Evolutionary conservation across 2,113 vertebrate species (phyloP).

Genomic region (Gadus macrocephalus): DNA sequence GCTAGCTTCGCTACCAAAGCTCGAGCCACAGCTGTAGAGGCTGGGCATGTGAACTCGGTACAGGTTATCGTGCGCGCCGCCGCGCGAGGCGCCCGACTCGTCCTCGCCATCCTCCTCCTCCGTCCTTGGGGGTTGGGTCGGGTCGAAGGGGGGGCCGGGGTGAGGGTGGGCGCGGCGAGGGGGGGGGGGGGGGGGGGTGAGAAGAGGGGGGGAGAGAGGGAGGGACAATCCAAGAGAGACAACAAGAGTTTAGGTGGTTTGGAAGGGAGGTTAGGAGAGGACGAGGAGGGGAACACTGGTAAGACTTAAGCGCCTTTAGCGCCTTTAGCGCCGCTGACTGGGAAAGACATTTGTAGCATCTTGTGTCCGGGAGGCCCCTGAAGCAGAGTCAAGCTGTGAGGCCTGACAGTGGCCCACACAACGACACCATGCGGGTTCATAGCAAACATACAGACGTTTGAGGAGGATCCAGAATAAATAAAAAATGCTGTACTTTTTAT

Average conservation of each 20-base stretch:
- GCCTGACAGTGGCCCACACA: constrained; percentile 31
- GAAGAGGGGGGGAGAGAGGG: constrained; percentile 41
- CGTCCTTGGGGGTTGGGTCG: constrained; percentile 68
- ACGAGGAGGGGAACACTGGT: constrained; percentile 14
- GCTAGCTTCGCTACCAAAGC: constrained; percentile 97
- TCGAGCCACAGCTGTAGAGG: constrained; percentile 97
- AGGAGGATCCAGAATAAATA: too few relatives aligned
- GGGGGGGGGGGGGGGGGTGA: constrained; percentile 40
- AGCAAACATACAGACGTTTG: constrained; percentile 5
- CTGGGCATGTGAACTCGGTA: constrained; percentile 99
- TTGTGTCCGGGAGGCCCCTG: constrained; percentile 31
- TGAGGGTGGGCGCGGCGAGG: constrained; percentile 21
- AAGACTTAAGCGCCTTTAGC: too few relatives aligned
- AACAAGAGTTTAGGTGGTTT: constrained; percentile 63
- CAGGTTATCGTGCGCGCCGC: constrained; percentile 92
- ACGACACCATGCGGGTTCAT: constrained; percentile 40
- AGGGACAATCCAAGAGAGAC: constrained; percentile 61
- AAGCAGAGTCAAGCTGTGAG: too few relatives aligned
- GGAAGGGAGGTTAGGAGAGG: constrained; percentile 55
- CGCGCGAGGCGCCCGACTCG: constrained; percentile 80
- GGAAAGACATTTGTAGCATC: constrained; percentile 20
- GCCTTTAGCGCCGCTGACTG: background rate
- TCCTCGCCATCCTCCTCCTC: constrained; percentile 93
- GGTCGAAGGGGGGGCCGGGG: constrained; percentile 38
- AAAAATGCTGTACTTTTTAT: too few relatives aligned